phyloP scores from a whole-genome alignment of 2,888 invertebrate genomes.

The Drosophila mayaguana region DNA sequence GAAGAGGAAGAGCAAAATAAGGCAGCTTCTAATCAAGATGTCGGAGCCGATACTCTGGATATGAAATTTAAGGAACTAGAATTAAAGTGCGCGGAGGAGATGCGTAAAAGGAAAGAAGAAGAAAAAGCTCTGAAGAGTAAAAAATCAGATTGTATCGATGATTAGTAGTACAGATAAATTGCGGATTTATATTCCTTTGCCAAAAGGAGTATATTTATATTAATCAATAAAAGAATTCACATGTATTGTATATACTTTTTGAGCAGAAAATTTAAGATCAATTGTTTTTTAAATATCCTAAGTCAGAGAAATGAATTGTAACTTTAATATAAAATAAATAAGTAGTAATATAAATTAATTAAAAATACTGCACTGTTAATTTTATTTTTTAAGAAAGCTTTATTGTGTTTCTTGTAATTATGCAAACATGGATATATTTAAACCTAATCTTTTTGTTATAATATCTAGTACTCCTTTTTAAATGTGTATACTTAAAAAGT shows the following conservation, averaged over 20 bases:
- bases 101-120: not conserved
- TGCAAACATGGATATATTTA: not conserved
- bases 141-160: not conserved
- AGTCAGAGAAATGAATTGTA: not conserved
- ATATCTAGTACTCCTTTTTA: conserved; percentile 3
- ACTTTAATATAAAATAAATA: too few species aligned
- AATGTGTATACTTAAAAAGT: conserved; percentile 1
- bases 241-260: not conserved
- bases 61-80: not conserved
- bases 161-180: not conserved
- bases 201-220: not conserved
- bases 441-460: not conserved
- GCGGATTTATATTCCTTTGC: not conserved
- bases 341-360: not conserved
- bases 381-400: too few species aligned
- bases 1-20: not conserved
- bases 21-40: not conserved
- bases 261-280: too few species aligned
- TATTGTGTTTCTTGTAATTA: not conserved
- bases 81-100: not conserved
- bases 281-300: not conserved
- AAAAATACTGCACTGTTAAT: not conserved
- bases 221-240: not conserved
- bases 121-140: not conserved
- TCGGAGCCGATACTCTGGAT: not conserved